A percentile compares a stretch with the other conserved stretches of the same genome.
These are phyloP conservation scores for Thalassophryne amazonica DNA, from an alignment of 2,797 vertebrate genomes.

Conservation along the genomic window DNA sequence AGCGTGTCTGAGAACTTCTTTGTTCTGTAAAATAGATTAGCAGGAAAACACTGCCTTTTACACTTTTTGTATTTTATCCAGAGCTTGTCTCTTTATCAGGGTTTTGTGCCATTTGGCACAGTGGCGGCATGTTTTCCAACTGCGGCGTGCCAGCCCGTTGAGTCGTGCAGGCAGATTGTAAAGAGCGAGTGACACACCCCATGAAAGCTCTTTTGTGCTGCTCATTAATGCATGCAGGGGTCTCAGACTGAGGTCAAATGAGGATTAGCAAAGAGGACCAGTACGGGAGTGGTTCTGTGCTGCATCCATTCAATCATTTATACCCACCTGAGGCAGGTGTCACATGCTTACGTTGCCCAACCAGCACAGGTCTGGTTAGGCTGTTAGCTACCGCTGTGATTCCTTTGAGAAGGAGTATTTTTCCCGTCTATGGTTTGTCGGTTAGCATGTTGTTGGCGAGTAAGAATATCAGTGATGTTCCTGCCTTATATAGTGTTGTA, in stretches of 20 bases:
- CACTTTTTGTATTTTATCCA: background rate
- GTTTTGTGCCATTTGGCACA: conserved; percentile 35
- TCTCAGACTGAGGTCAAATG: conserved; percentile 33
- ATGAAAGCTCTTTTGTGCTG: conserved; percentile 54
- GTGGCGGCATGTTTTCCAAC: conserved; percentile 7
- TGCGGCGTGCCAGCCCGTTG: conserved; percentile 11
- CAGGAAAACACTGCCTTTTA: background rate
- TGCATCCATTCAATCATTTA: conserved; percentile 1
- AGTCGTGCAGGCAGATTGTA: conserved; percentile 34
- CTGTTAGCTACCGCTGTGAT: conserved; percentile 7
- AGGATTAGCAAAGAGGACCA: conserved; percentile 29
- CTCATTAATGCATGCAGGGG: conserved; percentile 33
- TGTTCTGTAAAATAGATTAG: conserved; percentile 14
- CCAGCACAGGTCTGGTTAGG: conserved; percentile 1
- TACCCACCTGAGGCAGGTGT: background rate
- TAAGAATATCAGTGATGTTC: background rate
- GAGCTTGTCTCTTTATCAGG: conserved; percentile 4
- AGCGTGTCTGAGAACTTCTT: background rate
- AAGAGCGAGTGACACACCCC: conserved; percentile 31
- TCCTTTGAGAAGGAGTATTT: conserved; percentile 19
- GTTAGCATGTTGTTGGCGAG: conserved; percentile 1
- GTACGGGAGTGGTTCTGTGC: conserved; percentile 27
- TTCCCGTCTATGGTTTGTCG: background rate
- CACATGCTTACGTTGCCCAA: background rate
- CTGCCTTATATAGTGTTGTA: no score